Evolutionary conservation across 1,140 invertebrate genomes (phyloP).

Genomic region (Saccostrea cuccullata): DNA sequence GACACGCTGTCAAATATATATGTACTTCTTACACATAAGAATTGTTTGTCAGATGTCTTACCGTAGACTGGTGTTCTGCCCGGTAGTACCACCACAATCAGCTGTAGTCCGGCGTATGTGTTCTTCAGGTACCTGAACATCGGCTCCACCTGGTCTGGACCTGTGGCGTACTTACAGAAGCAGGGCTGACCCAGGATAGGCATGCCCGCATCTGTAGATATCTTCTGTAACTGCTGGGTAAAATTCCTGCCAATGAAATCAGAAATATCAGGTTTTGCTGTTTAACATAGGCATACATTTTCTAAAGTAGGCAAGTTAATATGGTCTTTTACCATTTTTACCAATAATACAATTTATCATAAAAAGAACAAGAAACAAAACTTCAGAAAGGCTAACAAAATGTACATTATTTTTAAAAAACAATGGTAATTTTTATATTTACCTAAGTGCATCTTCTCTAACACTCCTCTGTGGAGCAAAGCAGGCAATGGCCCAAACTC

Average conservation of each 20-base stretch:
- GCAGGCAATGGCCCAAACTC: slow-evolving; percentile 99
- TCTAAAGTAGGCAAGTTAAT: too few relatives aligned
- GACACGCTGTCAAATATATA: too few relatives aligned
- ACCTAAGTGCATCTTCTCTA: slow-evolving; percentile 95
- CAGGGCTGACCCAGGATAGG: slow-evolving; percentile 97
- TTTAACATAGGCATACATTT: too few relatives aligned
- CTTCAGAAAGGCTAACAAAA: too few relatives aligned
- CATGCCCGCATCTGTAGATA: slow-evolving; percentile 99
- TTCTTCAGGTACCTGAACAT: slow-evolving; percentile 99
- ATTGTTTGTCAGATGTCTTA: slow-evolving; percentile 77
- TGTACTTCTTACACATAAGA: too few relatives aligned
- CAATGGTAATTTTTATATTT: slow-evolving; percentile 54
- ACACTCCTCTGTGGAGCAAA: slow-evolving; percentile 99
- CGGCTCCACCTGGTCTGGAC: slow-evolving; percentile 98
- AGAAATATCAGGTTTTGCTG: too few relatives aligned
- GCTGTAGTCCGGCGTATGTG: slow-evolving; percentile 95
- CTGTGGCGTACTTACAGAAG: slow-evolving; percentile 99
- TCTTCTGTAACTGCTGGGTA: slow-evolving; percentile 98
- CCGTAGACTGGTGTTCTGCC: slow-evolving; percentile 99
- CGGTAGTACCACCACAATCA: slow-evolving; percentile 98
- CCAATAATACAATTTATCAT: too few relatives aligned
- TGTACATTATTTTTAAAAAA: too few relatives aligned
- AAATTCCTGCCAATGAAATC: slow-evolving; percentile 81
- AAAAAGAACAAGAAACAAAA: too few relatives aligned
- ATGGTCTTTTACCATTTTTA: too few relatives aligned